Evolutionary conservation across 2,797 vertebrate species (phyloP), one percentile per base, ranked within the genome.

Genomic region (Clamator glandarius): DNA sequence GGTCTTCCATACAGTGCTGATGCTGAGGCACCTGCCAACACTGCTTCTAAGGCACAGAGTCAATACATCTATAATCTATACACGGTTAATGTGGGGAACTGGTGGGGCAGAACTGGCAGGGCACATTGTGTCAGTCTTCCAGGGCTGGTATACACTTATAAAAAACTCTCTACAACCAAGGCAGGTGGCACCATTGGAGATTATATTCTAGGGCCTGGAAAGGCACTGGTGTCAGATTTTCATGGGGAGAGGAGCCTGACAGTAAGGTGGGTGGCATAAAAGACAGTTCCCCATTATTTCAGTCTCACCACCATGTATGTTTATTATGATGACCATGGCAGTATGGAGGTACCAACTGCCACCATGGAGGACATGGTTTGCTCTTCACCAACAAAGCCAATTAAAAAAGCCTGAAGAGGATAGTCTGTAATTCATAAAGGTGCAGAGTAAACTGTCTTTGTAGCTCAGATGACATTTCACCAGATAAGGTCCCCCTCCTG

Each of bases 181-280:
- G 21, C 0, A 0, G 29, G 5, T 4, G 39, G 21, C 33, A 26
- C 6, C 2, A 36, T 2, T 3, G 11, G 23, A 35, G 18, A 35
- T 41, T 63, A 39, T 33, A 36, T 15, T 58, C 19, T 11, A 63
- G n/a, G 15, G 44, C 24, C 18, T 33, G 55, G 39, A 41, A 23
- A 55, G 39, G 35, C 0, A 0, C 12, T 11, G 3, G 7, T 24
- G 20, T 19, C 50, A 59, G 54, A 52, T 55, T 64, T 46, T 11
- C 44, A 35, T 0, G 1, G 36, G 12, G 41, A 63, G 28, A 55
- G 24, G 5, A 70, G 57, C 24, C 28, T 23, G 2, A 2, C 28
- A 28, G 15, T 2, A 26, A 26, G 23, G 8, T 4, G 35, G n/a
- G 5, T 24, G 21, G 4, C 35, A 39, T 15, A 63, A 46, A 72